A percentile compares a stretch with the other conserved stretches of the same genome.
Conservation (phyloP, 2,113 vertebrate genomes). For the Nicator chloris region DNA sequence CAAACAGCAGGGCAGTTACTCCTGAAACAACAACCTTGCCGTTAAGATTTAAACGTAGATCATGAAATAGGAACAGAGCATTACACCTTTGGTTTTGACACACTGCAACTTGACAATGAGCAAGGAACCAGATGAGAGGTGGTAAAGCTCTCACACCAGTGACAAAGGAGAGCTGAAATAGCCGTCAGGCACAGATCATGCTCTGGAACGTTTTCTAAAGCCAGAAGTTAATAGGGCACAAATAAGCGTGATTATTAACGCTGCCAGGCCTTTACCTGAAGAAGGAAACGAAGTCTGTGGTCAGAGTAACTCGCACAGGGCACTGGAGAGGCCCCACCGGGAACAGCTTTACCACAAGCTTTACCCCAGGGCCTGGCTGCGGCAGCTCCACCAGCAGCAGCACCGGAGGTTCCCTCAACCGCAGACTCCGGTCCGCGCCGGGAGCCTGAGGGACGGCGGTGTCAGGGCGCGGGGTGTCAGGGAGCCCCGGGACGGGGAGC, state of each 20-base stretch:
- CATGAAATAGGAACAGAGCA: accelerated
- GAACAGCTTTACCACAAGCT: not conserved
- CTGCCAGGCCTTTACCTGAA: not conserved
- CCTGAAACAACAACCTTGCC: not conserved
- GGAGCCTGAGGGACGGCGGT: not conserved
- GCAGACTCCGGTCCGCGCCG: not conserved
- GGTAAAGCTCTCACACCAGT: not conserved
- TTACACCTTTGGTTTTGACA: accelerated
- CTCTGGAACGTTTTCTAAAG: not conserved
- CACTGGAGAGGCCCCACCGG: not conserved
- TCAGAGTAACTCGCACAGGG: not conserved
- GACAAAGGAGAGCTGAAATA: not conserved
- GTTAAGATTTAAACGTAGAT: not conserved
- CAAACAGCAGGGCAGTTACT: not conserved
- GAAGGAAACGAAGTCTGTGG: not conserved
- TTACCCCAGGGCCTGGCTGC: not conserved
- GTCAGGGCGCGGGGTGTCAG: not conserved
- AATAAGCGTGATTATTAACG: not conserved
- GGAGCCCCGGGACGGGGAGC: no score
- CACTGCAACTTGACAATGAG: accelerated
- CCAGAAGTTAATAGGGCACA: not conserved
- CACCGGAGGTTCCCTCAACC: not conserved
- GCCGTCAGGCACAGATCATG: not conserved
- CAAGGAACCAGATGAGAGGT: not conserved
- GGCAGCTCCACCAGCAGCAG: not conserved